Evolutionary conservation across 2,797 vertebrate genomes (phyloP), one percentile per base, ranked within the genome.

Genomic region (Cyclura pinguis): DNA sequence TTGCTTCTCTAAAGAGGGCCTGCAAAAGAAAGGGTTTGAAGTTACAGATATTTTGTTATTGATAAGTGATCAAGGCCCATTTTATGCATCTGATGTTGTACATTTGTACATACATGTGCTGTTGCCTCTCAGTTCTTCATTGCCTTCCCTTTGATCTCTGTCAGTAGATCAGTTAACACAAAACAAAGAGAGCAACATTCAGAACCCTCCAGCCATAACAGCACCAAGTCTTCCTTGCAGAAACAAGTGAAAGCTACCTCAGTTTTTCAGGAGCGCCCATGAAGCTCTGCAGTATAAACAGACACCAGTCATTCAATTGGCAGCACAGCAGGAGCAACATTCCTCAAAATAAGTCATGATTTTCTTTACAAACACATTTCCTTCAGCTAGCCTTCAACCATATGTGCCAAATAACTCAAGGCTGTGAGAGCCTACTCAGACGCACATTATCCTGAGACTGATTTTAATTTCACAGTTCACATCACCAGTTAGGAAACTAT

Each of bases 131-230:
- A 83, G 12, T n/a, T 81, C 91, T 94, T 92, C 94, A 93, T 94
- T 88, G 91, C 82, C 18, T 62, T 87, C 89, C 92, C 94, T 96
- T 96, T 96, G 93, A 96, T 96, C 92, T 93, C 92, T 88, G 83
- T 88, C 91, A 92, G 93, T 93, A 93, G 88, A 32, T 95, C 87
- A 83, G 90, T 92, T 89, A 92, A 85, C 47, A 85, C 85, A 89
- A 92, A 92, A 87, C 89, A 57, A 55, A 89, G 74, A 92, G 76
- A 85, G 87, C 93, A 95, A 16, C 91, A 77, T 78, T 91, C 93
- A 84, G 67, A 27, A 73, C 85, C 92, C 86, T 22, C 7, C 87
- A 94, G 93, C 94, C 91, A 94, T 94, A 94, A 94, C 91, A 91
- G 20, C 24, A 50, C 32, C 89, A 92, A 87, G 2, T n/a, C 38